Conservation (phyloP, 2,888 invertebrate genomes). For the Galerucella calmariensis region DNA sequence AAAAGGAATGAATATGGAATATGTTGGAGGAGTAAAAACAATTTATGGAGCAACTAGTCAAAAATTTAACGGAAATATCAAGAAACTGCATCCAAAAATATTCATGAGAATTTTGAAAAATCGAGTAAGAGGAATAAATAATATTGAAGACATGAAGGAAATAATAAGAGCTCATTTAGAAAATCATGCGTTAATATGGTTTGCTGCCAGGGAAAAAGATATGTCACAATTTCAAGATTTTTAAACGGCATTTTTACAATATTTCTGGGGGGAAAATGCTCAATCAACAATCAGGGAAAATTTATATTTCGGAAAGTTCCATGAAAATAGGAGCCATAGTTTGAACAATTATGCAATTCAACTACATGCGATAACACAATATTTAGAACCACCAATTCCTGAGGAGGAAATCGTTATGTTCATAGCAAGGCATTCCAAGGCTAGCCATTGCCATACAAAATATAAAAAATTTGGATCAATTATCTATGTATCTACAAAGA, state of each 20-base stretch:
- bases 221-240: background rate
- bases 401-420: background rate
- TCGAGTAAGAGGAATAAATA: background rate
- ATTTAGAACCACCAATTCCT: slow-evolving; percentile 9
- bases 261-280: slow-evolving; percentile 5
- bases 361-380: slow-evolving; percentile 6
- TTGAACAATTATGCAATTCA: background rate
- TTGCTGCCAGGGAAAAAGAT: slow-evolving; percentile 5
- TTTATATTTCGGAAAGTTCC: background rate
- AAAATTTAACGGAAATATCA: slow-evolving; percentile 1
- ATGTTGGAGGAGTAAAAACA: background rate
- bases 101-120: slow-evolving; percentile 4
- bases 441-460: background rate
- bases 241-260: slow-evolving; percentile 1
- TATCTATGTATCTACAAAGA: background rate
- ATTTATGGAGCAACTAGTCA: background rate
- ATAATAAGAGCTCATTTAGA: slow-evolving; percentile 4
- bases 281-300: background rate
- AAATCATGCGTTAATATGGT: slow-evolving; percentile 3
- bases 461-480: too few relatives aligned
- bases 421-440: slow-evolving; percentile 1
- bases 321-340: background rate
- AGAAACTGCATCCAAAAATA: slow-evolving; percentile 4
- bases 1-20: slow-evolving; percentile 5
- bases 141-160: slow-evolving; percentile 7